phyloP scores from a whole-genome alignment of 2,797 vertebrate species.

The Astyanax mexicanus region DNA sequence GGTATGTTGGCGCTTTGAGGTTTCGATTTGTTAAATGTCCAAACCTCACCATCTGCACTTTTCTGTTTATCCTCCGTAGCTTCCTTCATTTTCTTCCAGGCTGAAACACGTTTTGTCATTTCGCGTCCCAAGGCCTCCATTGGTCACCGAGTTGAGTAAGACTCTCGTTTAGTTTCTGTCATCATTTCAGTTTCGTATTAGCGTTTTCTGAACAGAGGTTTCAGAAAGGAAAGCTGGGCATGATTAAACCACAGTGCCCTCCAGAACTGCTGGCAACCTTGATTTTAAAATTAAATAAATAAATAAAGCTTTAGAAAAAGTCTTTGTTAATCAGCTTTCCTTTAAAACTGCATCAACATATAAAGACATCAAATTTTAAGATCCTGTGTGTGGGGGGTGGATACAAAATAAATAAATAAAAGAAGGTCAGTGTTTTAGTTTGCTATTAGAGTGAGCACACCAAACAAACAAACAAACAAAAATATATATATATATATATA shows the following conservation, averaged over 20 bases:
- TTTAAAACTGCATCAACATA: too few species aligned
- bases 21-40: constrained; percentile 30
- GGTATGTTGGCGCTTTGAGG: background rate
- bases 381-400: too few species aligned
- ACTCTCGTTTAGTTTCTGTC: background rate
- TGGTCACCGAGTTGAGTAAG: constrained; percentile 8
- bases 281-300: background rate
- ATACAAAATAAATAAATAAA: too few species aligned
- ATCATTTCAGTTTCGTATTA: background rate
- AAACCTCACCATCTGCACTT: constrained; percentile 31
- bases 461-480: too few species aligned
- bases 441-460: too few species aligned
- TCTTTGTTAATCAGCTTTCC: too few species aligned
- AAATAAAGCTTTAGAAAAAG: too few species aligned
- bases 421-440: too few species aligned
- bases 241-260: background rate
- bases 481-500: too few species aligned
- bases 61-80: background rate
- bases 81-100: background rate
- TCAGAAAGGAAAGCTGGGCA: too few species aligned
- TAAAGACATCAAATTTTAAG: too few species aligned
- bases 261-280: background rate
- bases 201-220: background rate
- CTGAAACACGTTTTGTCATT: constrained; percentile 3
- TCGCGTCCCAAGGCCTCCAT: constrained; percentile 10